Conservation (phyloP, 2,888 invertebrate genomes). For the Girardia tigrina region DNA sequence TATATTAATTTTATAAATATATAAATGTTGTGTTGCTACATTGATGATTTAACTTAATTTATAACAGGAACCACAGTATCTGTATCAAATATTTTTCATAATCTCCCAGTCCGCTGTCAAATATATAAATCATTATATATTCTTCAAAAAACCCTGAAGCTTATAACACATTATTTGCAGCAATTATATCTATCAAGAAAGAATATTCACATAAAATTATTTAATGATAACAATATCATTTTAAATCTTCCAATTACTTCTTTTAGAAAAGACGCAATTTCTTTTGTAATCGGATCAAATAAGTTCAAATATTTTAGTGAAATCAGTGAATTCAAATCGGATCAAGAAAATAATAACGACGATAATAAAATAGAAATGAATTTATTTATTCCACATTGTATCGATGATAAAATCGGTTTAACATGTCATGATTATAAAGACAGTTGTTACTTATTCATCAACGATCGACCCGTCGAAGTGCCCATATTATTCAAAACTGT, state of each 20-base stretch:
- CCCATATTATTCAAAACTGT: neutral
- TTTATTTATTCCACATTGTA: neutral
- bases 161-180: neutral
- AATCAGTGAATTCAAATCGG: too few relatives aligned
- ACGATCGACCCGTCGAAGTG: slow-evolving; percentile 2
- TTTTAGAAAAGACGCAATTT: neutral
- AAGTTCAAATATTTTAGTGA: slow-evolving; percentile 2
- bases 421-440: neutral
- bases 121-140: neutral
- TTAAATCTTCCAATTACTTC: slow-evolving; percentile 14
- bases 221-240: neutral
- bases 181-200: slow-evolving; percentile 1
- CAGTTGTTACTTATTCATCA: neutral
- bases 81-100: slow-evolving; percentile 54
- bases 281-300: neutral
- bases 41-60: too few relatives aligned
- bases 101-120: slow-evolving; percentile 54
- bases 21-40: too few relatives aligned
- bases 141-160: slow-evolving; percentile 2
- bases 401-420: neutral
- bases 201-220: neutral
- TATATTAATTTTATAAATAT: too few relatives aligned
- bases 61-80: slow-evolving; percentile 54
- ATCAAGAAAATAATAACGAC: neutral
- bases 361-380: neutral